Evolutionary conservation across 2,888 invertebrate species (phyloP).

Genomic region (Heteromurus nitidus): DNA sequence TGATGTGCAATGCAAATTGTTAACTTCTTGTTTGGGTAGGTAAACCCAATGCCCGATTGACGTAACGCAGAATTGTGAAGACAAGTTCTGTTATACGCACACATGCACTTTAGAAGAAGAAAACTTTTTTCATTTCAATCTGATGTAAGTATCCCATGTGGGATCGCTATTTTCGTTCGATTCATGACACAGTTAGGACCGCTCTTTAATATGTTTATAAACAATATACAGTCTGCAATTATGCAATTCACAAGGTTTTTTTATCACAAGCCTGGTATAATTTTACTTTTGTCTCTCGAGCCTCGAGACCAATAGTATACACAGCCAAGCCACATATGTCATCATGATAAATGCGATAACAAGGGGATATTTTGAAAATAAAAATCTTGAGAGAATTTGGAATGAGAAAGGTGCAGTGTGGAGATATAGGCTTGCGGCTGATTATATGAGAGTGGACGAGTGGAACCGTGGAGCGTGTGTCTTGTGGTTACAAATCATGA

Average conservation of each 20-base stretch:
- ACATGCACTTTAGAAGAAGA: background rate
- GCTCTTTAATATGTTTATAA: conserved; percentile 7
- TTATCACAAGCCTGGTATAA: background rate
- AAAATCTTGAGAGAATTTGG: background rate
- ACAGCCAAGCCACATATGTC: conserved; percentile 3
- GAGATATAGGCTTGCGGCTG: too few relatives aligned
- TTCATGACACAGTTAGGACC: background rate
- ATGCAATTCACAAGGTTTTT: conserved; percentile 32
- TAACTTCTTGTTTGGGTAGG: background rate
- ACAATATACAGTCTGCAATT: conserved; percentile 29
- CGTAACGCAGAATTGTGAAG: too few relatives aligned
- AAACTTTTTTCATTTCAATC: background rate
- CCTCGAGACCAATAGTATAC: background rate
- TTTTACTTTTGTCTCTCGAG: background rate
- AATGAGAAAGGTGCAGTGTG: conserved; percentile 11
- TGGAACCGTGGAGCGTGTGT: conserved; percentile 3
- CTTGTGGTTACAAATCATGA: conserved; percentile 12
- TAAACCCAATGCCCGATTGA: too few relatives aligned
- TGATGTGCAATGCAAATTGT: conserved; percentile 9
- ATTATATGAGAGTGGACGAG: too few relatives aligned
- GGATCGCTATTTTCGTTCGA: background rate
- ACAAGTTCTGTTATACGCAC: background rate
- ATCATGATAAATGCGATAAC: conserved; percentile 23
- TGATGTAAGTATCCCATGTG: background rate
- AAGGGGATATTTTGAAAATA: background rate